Evolutionary conservation across 1,140 invertebrate species (phyloP), one percentile per base, ranked within the genome.

Genomic region (Cecropterus lyciades): DNA sequence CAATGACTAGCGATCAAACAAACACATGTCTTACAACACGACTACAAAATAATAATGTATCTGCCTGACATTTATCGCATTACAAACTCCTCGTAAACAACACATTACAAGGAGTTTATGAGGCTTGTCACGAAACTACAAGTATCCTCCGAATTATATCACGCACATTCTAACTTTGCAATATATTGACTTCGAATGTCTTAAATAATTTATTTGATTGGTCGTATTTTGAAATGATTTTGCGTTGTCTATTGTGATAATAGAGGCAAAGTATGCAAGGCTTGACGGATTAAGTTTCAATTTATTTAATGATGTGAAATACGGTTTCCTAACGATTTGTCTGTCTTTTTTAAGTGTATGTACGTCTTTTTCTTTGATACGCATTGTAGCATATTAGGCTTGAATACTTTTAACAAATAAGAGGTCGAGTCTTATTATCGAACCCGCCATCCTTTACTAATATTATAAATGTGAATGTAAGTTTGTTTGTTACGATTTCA

Each of bases 41-140:
- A 30, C 27, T 30, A 30, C 27, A 30, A 30, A 30, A 30, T 30
- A 37, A 37, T n/a, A 7, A 11, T 11, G 11, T 13, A 13, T 14
- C 42, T 7, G 42, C 14, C 13, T 45, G 42, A 51, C 11, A 27
- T 51, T 51, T 24, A 20, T 51, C 48, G 17, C n/a, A 17, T 20
- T 51, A 11, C 20, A 51, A 51, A 17, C 48, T 45, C 15, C 48
- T 45, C 15, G 48, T 51, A 51, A 51, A 51, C 48, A 51, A 51
- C 48, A 51, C 42, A 45, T 55, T 42, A 55, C 52, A 40, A 40
- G 10, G 30, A 40, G 33, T 55, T 55, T 42, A 55, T 55, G 52
- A 37, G 16, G 15, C 52, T 55, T 55, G 52, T 55, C 52, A 55
- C 52, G 52, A 55, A 55, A 40, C 52, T 55, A 16, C 20, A 55